Evolutionary conservation across 2,888 invertebrate genomes (phyloP).

Genomic region (Pyralis farinalis): DNA sequence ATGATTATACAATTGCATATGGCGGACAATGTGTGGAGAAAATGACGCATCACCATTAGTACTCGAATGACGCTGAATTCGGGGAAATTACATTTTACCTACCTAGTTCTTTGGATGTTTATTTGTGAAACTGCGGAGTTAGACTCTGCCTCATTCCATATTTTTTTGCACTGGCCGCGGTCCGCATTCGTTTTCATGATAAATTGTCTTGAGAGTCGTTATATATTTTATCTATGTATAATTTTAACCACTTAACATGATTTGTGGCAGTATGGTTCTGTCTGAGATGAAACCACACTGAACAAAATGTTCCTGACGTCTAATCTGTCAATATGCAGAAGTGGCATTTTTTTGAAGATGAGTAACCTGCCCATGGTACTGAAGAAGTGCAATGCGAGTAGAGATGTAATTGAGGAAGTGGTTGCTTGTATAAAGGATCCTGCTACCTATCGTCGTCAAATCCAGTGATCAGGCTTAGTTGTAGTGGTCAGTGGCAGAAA

Average conservation of each 20-base stretch:
- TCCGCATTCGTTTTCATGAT: not conserved
- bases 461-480: not conserved
- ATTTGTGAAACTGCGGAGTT: not conserved
- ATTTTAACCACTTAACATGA: no score
- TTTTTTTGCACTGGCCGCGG: not conserved
- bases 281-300: no score
- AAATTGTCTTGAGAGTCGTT: no score
- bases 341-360: not conserved
- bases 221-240: no score
- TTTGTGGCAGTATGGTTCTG: no score
- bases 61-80: not conserved
- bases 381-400: not conserved
- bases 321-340: not conserved
- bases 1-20: conserved; percentile 67
- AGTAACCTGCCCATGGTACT: not conserved
- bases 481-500: not conserved
- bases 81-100: not conserved
- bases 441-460: not conserved
- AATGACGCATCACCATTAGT: conserved; percentile 48
- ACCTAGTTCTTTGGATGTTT: not conserved
- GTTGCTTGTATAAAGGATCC: not conserved
- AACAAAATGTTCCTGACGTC: no score
- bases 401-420: not conserved
- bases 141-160: not conserved
- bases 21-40: conserved; percentile 66